These are phyloP conservation scores for Neodiprion pinetum DNA, from an alignment of 1,140 invertebrate genomes.

Conservation along the genomic window DNA sequence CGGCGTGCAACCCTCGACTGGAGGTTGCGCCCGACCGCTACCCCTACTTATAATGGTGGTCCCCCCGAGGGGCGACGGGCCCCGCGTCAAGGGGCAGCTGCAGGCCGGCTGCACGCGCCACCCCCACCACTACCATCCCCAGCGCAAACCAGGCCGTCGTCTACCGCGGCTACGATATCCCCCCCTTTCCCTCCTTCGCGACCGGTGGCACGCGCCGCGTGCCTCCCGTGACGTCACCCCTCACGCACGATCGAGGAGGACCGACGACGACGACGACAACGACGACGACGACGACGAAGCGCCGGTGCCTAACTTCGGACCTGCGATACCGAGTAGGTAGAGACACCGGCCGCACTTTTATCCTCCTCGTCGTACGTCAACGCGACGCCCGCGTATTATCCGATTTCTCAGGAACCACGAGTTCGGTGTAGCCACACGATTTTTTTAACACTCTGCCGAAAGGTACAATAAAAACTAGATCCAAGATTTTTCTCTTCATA, in stretches of 20 bases:
- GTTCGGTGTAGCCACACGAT: too few relatives aligned
- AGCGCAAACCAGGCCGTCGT: too few relatives aligned
- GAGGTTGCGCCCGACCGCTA: constrained; percentile 51
- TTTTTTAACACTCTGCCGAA: too few relatives aligned
- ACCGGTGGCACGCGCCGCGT: constrained; percentile 12
- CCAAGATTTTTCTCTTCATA: too few relatives aligned
- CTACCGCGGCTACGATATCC: too few relatives aligned
- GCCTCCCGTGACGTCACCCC: constrained; percentile 34
- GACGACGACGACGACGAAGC: constrained; percentile 14
- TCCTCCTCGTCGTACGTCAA: too few relatives aligned
- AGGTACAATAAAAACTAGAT: too few relatives aligned
- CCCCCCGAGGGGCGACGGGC: constrained; percentile 30
- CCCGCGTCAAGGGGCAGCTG: constrained; percentile 46
- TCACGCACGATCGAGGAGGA: constrained; percentile 23
- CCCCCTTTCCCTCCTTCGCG: not conserved
- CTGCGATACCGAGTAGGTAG: not conserved
- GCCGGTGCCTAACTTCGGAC: constrained; percentile 37
- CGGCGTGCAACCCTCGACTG: constrained; percentile 60
- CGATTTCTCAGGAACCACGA: too few relatives aligned
- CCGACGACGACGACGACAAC: constrained; percentile 28
- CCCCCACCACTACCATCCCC: constrained; percentile 48
- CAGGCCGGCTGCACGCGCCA: constrained; percentile 62
- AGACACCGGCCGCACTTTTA: too few relatives aligned
- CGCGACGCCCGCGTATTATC: too few relatives aligned
- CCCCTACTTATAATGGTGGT: constrained; percentile 62